These are phyloP conservation scores for Neoscelio sp. DNA, from an alignment of 2,888 invertebrate species.

Conservation along the genomic window DNA sequence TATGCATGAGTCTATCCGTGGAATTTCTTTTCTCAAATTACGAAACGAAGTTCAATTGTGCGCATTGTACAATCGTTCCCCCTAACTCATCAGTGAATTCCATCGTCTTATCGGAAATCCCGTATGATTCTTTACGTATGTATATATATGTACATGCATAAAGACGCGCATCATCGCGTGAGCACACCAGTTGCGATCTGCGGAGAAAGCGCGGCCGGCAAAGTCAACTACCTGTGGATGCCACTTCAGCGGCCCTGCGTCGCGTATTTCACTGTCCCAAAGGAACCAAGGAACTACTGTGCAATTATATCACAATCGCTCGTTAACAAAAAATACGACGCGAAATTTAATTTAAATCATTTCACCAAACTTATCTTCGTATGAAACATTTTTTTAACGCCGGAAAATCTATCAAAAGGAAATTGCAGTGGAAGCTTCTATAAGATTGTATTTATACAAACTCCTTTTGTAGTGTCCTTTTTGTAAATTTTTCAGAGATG, in stretches of 20 bases:
- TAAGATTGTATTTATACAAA: too few species aligned
- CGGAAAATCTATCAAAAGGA: background rate
- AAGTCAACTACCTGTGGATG: conserved; percentile 81
- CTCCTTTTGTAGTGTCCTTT: too few species aligned
- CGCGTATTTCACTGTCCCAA: conserved; percentile 62
- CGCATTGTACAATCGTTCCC: too few species aligned
- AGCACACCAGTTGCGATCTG: conserved; percentile 47
- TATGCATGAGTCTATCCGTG: too few species aligned
- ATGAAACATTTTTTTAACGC: conserved; percentile 29
- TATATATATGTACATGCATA: conserved; percentile 37
- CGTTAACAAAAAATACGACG: conserved; percentile 18
- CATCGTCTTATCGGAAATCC: too few species aligned
- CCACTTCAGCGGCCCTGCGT: conserved; percentile 70
- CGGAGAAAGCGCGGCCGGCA: conserved; percentile 74
- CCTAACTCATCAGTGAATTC: too few species aligned
- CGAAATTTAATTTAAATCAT: too few species aligned
- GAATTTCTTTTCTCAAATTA: too few species aligned
- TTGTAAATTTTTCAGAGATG: background rate
- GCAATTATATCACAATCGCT: conserved; percentile 59
- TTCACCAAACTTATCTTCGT: conserved; percentile 16
- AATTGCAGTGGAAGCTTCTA: too few species aligned
- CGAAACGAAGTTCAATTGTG: too few species aligned
- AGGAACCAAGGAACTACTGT: conserved; percentile 54
- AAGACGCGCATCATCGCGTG: conserved; percentile 35
- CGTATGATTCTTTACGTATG: conserved; percentile 1